Evolutionary conservation across 2,113 vertebrate genomes (phyloP).

Genomic region (Lophius piscatorius): DNA sequence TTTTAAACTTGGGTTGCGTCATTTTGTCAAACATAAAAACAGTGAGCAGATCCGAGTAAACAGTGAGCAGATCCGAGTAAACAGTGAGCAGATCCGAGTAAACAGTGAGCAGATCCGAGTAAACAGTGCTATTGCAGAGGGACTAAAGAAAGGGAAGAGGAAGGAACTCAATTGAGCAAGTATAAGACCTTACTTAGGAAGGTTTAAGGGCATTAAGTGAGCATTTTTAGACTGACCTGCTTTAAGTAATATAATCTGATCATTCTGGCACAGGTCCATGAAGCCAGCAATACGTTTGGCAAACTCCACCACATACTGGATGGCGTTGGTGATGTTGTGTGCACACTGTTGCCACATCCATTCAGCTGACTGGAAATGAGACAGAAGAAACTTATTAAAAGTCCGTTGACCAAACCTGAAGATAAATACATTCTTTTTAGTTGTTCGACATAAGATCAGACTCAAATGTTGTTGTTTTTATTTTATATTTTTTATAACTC

Average conservation of each 20-base stretch:
- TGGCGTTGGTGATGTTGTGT: slow-evolving; percentile 87
- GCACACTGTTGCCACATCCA: slow-evolving; percentile 90
- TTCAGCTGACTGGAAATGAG: slow-evolving; percentile 81
- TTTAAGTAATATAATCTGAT: slow-evolving; percentile 91
- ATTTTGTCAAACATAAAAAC: too few species aligned
- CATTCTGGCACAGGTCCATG: slow-evolving; percentile 91
- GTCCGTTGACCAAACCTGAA: neutral
- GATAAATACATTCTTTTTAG: neutral
- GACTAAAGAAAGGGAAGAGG: too few species aligned
- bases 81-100: too few species aligned
- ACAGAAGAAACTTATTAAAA: neutral
- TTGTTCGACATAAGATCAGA: neutral
- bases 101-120: too few species aligned
- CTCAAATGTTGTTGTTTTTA: neutral
- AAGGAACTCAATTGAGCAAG: too few species aligned
- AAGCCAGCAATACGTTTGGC: slow-evolving; percentile 89
- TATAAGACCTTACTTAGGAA: too few species aligned
- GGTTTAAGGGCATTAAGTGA: too few species aligned
- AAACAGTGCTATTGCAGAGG: too few species aligned
- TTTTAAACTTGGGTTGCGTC: too few species aligned
- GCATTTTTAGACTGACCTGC: slow-evolving; percentile 89
- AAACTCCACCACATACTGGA: slow-evolving; percentile 91
- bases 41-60: too few species aligned
- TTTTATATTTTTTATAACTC: too few species aligned
- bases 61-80: too few species aligned